These are phyloP conservation scores for Scaptomyza montana DNA, from an alignment of 1,140 invertebrate genomes.

Conservation along the genomic window DNA sequence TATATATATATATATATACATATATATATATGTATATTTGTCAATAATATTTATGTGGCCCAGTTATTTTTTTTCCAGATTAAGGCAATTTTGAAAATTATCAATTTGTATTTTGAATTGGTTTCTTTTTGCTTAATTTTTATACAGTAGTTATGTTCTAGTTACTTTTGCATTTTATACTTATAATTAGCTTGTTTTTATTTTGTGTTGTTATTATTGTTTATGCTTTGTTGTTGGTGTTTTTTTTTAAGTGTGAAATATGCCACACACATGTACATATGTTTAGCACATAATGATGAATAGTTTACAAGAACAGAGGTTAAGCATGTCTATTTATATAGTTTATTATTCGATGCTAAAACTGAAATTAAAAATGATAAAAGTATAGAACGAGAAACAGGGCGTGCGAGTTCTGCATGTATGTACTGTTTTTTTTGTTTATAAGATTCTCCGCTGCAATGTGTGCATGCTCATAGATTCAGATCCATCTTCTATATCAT, in stretches of 20 bases:
- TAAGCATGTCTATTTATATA: conserved; percentile 63
- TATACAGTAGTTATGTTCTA: conserved; percentile 49
- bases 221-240: background rate
- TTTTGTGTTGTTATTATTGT: conserved; percentile 12
- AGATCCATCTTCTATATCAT: background rate
- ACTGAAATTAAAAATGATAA: conserved; percentile 67
- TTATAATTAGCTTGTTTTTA: conserved; percentile 46
- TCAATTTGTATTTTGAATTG: conserved; percentile 40
- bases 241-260: conserved; percentile 25
- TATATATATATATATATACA: conserved; percentile 4
- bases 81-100: conserved; percentile 47
- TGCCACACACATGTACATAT: conserved; percentile 19
- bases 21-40: conserved; percentile 2
- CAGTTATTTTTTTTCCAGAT: conserved; percentile 38
- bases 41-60: conserved; percentile 27
- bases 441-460: conserved; percentile 9
- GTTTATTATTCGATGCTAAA: conserved; percentile 77
- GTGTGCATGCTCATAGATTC: conserved; percentile 7
- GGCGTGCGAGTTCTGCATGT: conserved; percentile 63
- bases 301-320: conserved; percentile 48
- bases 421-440: conserved; percentile 13
- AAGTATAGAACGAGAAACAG: conserved; percentile 67
- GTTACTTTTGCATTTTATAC: conserved; percentile 55
- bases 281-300: conserved; percentile 2
- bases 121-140: conserved; percentile 48